phyloP scores from a whole-genome alignment of 2,113 vertebrate genomes.

The Rhabdornis inornatus region DNA sequence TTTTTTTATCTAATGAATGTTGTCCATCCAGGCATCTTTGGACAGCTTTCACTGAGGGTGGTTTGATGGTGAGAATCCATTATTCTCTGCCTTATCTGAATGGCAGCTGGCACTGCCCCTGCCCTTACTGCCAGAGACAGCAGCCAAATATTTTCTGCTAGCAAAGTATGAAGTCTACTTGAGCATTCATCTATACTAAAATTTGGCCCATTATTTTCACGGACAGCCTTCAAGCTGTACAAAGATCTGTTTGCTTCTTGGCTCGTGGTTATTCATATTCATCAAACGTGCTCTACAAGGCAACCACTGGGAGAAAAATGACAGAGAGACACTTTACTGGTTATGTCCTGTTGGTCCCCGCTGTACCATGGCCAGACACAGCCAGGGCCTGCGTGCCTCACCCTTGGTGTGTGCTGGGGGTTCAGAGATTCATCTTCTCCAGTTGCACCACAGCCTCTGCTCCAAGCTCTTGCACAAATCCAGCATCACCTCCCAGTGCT shows the following conservation, averaged over 20 bases:
- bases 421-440: not conserved
- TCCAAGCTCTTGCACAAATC: not conserved
- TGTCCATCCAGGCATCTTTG: not conserved
- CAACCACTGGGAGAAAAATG: not conserved
- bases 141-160: slow-evolving; percentile 26
- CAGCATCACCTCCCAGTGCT: fast-evolving
- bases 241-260: not conserved
- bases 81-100: slow-evolving; percentile 17
- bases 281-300: not conserved
- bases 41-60: not conserved
- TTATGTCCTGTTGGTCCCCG: not conserved
- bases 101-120: not conserved
- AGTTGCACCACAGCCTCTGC: not conserved
- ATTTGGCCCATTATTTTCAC: not conserved
- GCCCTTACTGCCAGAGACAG: not conserved
- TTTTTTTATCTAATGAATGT: not conserved
- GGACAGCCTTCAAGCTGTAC: not conserved
- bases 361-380: not conserved
- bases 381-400: not conserved
- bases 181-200: not conserved
- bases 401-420: not conserved
- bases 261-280: not conserved
- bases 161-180: not conserved
- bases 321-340: not conserved
- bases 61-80: slow-evolving; percentile 21